phyloP scores from a whole-genome alignment of 2,888 invertebrate species.

The Torymus tubicola region DNA sequence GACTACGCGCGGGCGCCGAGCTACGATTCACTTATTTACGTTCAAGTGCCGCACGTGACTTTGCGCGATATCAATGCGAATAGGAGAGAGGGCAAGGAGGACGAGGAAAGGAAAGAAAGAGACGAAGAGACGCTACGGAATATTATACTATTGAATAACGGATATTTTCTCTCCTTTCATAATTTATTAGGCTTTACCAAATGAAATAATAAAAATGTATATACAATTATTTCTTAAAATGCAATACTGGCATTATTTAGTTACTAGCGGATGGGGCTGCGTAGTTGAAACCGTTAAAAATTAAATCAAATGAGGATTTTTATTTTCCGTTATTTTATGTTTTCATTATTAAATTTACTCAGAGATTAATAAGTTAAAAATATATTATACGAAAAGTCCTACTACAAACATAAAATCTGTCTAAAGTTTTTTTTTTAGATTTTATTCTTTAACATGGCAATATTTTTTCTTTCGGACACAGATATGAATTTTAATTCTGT shows the following conservation, averaged over 20 bases:
- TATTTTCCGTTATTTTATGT: too few species aligned
- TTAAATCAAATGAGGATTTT: too few species aligned
- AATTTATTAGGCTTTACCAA: background rate
- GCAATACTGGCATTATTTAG: background rate
- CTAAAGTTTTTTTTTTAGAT: too few species aligned
- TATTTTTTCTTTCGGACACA: too few species aligned
- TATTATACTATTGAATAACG: conserved; percentile 51
- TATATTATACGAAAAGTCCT: too few species aligned
- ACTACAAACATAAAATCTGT: too few species aligned
- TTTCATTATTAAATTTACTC: too few species aligned
- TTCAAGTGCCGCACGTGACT: conserved; percentile 54
- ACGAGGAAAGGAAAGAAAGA: background rate
- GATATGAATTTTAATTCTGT: too few species aligned
- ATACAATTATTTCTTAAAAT: conserved; percentile 2
- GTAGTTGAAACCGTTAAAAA: background rate
- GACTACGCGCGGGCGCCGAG: conserved; percentile 43
- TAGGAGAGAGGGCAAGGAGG: background rate
- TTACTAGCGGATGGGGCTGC: background rate
- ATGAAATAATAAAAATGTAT: background rate
- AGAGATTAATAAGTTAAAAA: too few species aligned
- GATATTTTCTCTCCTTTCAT: conserved; percentile 34
- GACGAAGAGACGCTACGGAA: conserved; percentile 23
- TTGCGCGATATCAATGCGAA: conserved; percentile 54
- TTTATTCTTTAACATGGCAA: too few species aligned
- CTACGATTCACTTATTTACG: conserved; percentile 58